Conservation (phyloP, 2,888 invertebrate species). For the Sthenelais limicola region DNA sequence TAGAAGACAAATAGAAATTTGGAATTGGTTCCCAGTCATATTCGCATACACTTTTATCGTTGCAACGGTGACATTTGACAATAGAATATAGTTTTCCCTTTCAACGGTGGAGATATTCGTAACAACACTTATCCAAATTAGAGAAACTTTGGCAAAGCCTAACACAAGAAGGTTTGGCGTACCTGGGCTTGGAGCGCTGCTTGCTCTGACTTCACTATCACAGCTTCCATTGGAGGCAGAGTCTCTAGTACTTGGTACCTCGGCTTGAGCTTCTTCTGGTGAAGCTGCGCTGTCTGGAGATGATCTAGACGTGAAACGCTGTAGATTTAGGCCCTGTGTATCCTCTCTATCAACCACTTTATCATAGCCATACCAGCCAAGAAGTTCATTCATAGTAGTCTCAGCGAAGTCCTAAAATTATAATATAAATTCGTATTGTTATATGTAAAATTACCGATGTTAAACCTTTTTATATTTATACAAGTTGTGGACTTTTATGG, state of each 20-base stretch:
- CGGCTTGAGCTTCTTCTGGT: neutral
- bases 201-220: constrained; percentile 20
- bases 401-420: constrained; percentile 94
- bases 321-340: constrained; percentile 73
- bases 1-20: no score
- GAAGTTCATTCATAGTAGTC: constrained; percentile 91
- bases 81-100: no score
- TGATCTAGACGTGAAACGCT: constrained; percentile 49
- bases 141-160: no score
- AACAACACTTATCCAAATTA: no score
- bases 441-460: no score
- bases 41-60: no score
- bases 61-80: no score
- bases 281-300: constrained; percentile 11
- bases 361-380: constrained; percentile 93
- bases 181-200: constrained; percentile 19
- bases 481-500: no score
- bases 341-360: constrained; percentile 80
- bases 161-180: neutral
- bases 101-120: no score
- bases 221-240: constrained; percentile 23
- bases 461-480: no score
- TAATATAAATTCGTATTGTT: no score
- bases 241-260: neutral
- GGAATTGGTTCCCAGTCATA: no score